Base-by-base conservation (phyloP, 2,113 vertebrate species). In the Osmerus eperlanus region DNA sequence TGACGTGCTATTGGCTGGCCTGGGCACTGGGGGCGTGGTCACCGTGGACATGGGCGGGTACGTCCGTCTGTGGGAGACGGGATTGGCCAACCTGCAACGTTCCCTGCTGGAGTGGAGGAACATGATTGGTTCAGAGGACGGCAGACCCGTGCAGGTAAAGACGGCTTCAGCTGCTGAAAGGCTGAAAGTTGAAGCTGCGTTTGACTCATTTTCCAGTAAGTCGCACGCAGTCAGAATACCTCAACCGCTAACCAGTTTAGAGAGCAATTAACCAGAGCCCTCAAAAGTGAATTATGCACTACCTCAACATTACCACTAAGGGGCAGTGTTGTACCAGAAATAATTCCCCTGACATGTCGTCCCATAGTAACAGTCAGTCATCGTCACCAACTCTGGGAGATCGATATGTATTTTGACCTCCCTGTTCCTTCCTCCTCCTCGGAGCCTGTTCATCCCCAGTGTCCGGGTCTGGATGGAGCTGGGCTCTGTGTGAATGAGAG, bases 21-120 rank as follows among this genome's bases (percentile, higher is more conserved):
- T 97, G 28, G 92, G 92, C 54, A 91, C 88, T 11, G 92, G 82
- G 0, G 93, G 95, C 0, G 89, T 97, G 61, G 94, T 96, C 61
- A 96, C 89, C 0, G 96, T 99, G 65, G 97, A 99, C 60, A 94
- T 94, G 94, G 97, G 94, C 21, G 97, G 97, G 0, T 85, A 80
- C 4, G 81, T 98, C 66, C 88, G 97, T 18, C 90, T 98, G 0
- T 99, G 97, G 97, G 97, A 99, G 83, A 99, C 96, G 0, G 96
- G 94, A 69, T 75, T 95, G 36, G 95, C 95, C 25, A 92, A 82
- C 23, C 90, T 99, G 52, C 94, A 96, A 84, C 92, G 81, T 1
- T 99, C 97, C 0, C 93, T 99, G 71, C 88, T 93, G 88, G 96
- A 99, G 0, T 99, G 97, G 97, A 96, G 91, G 76, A 96, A 92